Evolutionary conservation across 2,888 invertebrate genomes (phyloP).

Genomic region (Tipula lateralis): DNA sequence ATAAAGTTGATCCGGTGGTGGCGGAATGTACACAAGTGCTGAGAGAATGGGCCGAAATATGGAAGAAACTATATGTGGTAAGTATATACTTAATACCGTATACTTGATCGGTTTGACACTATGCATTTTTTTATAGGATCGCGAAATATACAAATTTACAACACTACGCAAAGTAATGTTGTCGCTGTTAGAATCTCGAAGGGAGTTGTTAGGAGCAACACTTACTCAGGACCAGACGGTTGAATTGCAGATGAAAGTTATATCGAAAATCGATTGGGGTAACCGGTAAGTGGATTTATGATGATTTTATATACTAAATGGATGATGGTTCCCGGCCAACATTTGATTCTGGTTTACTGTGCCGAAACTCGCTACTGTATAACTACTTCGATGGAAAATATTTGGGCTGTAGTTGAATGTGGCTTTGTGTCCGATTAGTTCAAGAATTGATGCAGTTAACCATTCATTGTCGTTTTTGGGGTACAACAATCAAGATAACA

Average conservation of each 20-base stretch:
- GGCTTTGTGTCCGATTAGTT: too few relatives aligned
- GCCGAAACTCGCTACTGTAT: too few relatives aligned
- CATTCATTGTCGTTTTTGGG: too few relatives aligned
- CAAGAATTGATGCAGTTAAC: too few relatives aligned
- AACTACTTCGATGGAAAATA: too few relatives aligned
- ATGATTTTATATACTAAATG: too few relatives aligned
- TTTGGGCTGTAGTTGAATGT: too few relatives aligned
- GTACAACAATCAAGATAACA: too few relatives aligned
- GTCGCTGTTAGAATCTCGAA: conserved; percentile 78
- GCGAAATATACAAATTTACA: conserved; percentile 78
- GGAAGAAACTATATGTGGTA: conserved; percentile 90
- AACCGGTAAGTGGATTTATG: conserved; percentile 77
- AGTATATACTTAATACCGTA: conserved; percentile 46
- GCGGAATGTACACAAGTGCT: conserved; percentile 85
- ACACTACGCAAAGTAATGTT: conserved; percentile 85
- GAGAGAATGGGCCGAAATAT: conserved; percentile 88
- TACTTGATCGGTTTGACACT: too few relatives aligned
- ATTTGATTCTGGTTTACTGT: too few relatives aligned
- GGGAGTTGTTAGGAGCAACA: conserved; percentile 80
- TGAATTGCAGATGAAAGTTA: conserved; percentile 79
- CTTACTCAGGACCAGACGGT: conserved; percentile 87
- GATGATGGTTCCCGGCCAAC: too few relatives aligned
- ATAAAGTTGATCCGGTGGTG: conserved; percentile 84
- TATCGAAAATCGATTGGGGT: conserved; percentile 93
- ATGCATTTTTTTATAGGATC: conserved; percentile 60